Percentiles rank a stretch among this genome's conserved stretches.
Evolutionary conservation across 1,140 invertebrate genomes (phyloP).

Genomic region (Brachionus sp.): DNA sequence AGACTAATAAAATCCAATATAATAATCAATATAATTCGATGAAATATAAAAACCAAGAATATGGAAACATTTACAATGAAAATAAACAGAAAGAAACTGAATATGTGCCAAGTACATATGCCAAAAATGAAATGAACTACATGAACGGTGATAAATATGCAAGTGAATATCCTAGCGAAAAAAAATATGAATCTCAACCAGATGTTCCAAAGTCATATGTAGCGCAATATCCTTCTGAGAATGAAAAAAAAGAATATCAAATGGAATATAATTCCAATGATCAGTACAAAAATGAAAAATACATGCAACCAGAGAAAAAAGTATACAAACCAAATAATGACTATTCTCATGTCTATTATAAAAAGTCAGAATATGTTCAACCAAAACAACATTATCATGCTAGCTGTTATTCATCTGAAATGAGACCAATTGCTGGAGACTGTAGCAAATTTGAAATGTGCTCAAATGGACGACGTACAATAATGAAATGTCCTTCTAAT

Average conservation of each 20-base stretch:
- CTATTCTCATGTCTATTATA: background rate
- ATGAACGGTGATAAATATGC: background rate
- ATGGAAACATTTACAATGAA: too few relatives aligned
- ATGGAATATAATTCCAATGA: background rate
- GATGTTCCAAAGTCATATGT: background rate
- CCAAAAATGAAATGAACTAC: background rate
- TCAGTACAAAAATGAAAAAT: background rate
- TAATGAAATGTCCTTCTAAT: constrained; percentile 1
- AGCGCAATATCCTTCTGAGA: background rate
- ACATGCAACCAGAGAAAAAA: background rate
- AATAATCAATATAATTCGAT: background rate
- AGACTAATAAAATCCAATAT: background rate
- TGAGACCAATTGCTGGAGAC: background rate
- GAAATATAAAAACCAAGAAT: background rate
- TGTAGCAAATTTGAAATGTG: background rate
- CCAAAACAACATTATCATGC: background rate
- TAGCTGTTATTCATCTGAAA: constrained; percentile 13
- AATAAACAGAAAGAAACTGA: background rate
- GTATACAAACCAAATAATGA: background rate
- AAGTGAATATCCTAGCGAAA: background rate
- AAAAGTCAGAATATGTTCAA: constrained; percentile 3
- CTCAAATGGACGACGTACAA: background rate
- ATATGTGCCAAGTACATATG: background rate
- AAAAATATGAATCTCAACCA: background rate
- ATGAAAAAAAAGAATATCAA: background rate